phyloP scores from a whole-genome alignment of 2,113 vertebrate genomes.

The Pandion haliaetus region DNA sequence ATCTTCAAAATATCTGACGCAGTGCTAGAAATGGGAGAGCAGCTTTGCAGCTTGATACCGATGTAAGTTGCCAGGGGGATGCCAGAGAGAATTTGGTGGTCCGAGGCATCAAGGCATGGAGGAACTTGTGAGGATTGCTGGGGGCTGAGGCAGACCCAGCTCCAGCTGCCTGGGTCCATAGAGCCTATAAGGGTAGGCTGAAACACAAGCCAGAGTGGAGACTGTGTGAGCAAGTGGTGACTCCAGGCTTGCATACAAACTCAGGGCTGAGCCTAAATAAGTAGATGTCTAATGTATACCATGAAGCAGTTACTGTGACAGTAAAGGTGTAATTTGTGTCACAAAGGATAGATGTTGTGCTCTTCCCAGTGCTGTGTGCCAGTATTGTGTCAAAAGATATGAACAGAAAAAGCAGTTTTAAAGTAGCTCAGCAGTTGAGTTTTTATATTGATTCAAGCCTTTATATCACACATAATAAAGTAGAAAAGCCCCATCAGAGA shows the following conservation, averaged over 20 bases:
- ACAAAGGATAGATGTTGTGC: neutral
- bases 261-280: neutral
- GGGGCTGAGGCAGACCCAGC: neutral
- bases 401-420: neutral
- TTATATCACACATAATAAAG: neutral
- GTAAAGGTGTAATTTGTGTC: neutral
- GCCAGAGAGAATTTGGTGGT: neutral
- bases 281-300: neutral
- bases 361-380: neutral
- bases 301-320: neutral
- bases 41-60: neutral
- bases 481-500: neutral
- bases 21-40: neutral
- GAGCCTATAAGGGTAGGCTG: neutral
- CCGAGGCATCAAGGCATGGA: accelerated
- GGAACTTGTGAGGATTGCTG: neutral
- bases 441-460: constrained; percentile 7
- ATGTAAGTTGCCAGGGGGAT: neutral
- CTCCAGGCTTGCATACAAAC: neutral
- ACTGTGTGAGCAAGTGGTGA: accelerated
- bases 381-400: neutral
- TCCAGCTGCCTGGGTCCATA: accelerated
- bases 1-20: neutral
- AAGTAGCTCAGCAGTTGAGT: neutral
- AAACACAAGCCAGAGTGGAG: neutral